phyloP scores from a whole-genome alignment of 2,113 vertebrate species.

The Thermophis baileyi region DNA sequence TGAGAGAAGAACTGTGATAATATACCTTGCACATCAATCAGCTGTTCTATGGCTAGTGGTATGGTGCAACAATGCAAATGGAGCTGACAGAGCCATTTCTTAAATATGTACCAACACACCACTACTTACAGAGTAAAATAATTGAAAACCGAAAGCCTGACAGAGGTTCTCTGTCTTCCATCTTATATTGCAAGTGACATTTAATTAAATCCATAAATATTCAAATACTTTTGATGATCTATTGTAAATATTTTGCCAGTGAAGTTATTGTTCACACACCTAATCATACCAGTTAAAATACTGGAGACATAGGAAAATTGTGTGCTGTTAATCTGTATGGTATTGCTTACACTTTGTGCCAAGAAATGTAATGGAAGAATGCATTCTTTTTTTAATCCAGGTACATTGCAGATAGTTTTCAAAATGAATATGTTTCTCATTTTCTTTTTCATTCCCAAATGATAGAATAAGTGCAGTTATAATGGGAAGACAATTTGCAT shows the following conservation, averaged over 20 bases:
- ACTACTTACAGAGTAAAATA: background rate
- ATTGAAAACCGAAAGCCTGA: background rate
- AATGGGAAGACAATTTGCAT: background rate
- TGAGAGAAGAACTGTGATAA: background rate
- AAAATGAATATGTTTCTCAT: background rate
- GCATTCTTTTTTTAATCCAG: background rate
- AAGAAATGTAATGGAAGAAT: constrained; percentile 20
- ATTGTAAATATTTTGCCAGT: constrained; percentile 32
- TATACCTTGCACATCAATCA: background rate
- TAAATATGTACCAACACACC: background rate
- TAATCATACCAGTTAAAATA: constrained; percentile 22
- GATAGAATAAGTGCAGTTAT: background rate
- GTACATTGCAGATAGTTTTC: background rate
- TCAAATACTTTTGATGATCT: constrained; percentile 28
- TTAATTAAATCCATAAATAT: constrained; percentile 48
- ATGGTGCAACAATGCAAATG: background rate
- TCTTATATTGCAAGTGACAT: constrained; percentile 25
- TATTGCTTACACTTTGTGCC: constrained; percentile 18
- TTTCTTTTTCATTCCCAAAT: background rate
- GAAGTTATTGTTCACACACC: constrained; percentile 20
- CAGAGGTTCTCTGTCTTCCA: background rate
- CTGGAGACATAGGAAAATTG: constrained; percentile 4
- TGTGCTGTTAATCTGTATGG: background rate
- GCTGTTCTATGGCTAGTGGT: background rate
- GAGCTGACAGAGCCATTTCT: background rate